phyloP scores from a whole-genome alignment of 2,888 invertebrate genomes.

The Acanthococcus lagerstroemiae region DNA sequence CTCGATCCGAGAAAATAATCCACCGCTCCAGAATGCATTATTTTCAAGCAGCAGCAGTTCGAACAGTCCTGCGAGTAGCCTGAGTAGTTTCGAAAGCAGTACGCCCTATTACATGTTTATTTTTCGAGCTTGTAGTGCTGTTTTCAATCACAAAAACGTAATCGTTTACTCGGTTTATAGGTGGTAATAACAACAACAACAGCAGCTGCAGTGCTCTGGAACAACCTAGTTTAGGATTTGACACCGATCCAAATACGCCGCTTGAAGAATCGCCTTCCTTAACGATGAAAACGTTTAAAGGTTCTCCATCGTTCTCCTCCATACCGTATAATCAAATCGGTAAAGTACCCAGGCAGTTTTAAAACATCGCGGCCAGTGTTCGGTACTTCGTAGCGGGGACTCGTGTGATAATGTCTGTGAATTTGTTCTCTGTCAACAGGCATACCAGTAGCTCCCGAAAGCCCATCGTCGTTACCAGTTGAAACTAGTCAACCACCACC shows the following conservation, averaged over 20 bases:
- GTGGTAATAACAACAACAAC: conserved; percentile 41
- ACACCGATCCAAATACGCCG: conserved; percentile 36
- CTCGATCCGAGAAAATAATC: conserved; percentile 42
- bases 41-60: conserved; percentile 40
- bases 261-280: conserved; percentile 45
- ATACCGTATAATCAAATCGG: conserved; percentile 30
- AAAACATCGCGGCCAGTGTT: too few species aligned
- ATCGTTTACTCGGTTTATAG: too few species aligned
- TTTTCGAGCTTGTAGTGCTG: neutral
- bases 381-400: too few species aligned
- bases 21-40: conserved; percentile 33
- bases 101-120: conserved; percentile 36
- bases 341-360: conserved; percentile 14
- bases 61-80: conserved; percentile 53
- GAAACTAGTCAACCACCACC: conserved; percentile 32
- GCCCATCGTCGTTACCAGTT: conserved; percentile 33
- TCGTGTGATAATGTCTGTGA: too few species aligned
- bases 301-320: conserved; percentile 38
- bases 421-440: conserved; percentile 34
- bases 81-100: conserved; percentile 60
- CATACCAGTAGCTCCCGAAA: conserved; percentile 36
- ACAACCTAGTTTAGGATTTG: conserved; percentile 31
- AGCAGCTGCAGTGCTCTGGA: conserved; percentile 39
- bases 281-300: conserved; percentile 59
- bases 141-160: too few species aligned